Evolutionary conservation across 2,888 invertebrate species (phyloP).

Genomic region (Nipponacmea schrenckii): DNA sequence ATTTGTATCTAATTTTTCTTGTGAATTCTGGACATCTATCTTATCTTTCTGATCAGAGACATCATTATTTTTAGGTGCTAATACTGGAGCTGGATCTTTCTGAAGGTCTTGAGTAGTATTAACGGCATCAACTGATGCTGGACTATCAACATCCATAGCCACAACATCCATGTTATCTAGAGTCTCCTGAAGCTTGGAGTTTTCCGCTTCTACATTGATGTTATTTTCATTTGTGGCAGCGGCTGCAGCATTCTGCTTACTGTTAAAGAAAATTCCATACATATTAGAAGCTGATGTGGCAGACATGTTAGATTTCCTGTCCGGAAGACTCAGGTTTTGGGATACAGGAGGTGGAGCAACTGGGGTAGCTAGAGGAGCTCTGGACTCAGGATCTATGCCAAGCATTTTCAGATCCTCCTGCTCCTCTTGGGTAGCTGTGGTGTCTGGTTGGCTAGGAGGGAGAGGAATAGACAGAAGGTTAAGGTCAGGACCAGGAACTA

Average conservation of each 20-base stretch:
- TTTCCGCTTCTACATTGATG: too few species aligned
- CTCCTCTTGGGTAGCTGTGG: conserved; percentile 11
- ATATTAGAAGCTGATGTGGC: not conserved
- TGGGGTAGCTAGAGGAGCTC: conserved; percentile 29
- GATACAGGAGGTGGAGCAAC: conserved; percentile 39
- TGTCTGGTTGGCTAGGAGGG: not conserved
- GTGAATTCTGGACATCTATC: too few species aligned
- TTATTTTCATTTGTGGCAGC: too few species aligned
- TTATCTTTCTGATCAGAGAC: too few species aligned
- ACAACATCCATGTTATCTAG: too few species aligned
- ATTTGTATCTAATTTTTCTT: too few species aligned
- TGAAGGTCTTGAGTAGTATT: too few species aligned
- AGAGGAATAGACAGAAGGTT: not conserved
- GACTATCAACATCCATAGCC: too few species aligned
- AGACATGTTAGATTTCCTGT: not conserved
- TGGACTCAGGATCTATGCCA: conserved; percentile 38
- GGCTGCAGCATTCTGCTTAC: not conserved
- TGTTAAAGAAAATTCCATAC: not conserved
- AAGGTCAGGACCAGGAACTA: conserved; percentile 3
- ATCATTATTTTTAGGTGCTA: too few species aligned
- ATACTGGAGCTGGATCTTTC: too few species aligned
- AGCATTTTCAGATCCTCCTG: conserved; percentile 40
- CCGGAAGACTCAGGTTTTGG: conserved; percentile 17
- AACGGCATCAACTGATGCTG: too few species aligned
- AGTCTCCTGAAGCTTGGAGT: too few species aligned